Evolutionary conservation across 2,888 invertebrate genomes (phyloP), one percentile per base, ranked within the genome.

Genomic region (Agrochola lota): DNA sequence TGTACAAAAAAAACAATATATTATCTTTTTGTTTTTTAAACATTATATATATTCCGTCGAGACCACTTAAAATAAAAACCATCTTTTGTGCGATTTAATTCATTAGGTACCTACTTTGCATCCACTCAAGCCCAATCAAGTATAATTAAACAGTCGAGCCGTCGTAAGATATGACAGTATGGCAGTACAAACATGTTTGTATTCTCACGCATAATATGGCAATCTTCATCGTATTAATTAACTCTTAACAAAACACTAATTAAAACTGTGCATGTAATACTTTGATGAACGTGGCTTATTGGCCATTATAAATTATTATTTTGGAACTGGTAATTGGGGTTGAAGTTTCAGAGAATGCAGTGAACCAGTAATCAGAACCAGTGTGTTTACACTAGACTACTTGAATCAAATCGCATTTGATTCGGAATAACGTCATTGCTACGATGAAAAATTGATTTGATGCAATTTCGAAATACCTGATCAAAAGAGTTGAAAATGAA

Each of bases 191-290:
- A 30, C 46, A 63, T 30, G 46, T 46, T 43, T 35, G 11, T n/a
- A 52, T 62, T 81, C 85, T 46, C 75, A 79, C 64, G 66, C 71
- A 40, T 49, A 71, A 8, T 30, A 80, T 35, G 62, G 26, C 73
- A 71, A 68, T 77, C 68, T 76, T 80, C 77, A 84, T 88, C n/a
- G 64, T 40, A 49, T 68, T 78, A 78, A 87, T 83, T 70, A 72
- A 74, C 73, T 67, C 72, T 74, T 76, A 78, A 80, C 71, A 64
- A 77, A 73, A 73, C 68, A 35, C 20, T 46, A 59, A 72, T 67
- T 80, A 76, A 78, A 77, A 72, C 55, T 20, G 23, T 55, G 5
- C 15, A 26, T 15, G 23, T 35, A 20, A 35, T 66, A 66, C n/a
- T 81, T 17, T 82, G 52, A 55, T 81, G 52, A 43, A 52, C 43